Base-by-base conservation (phyloP, 2,113 vertebrate species). In the Otocyon megalotis region DNA sequence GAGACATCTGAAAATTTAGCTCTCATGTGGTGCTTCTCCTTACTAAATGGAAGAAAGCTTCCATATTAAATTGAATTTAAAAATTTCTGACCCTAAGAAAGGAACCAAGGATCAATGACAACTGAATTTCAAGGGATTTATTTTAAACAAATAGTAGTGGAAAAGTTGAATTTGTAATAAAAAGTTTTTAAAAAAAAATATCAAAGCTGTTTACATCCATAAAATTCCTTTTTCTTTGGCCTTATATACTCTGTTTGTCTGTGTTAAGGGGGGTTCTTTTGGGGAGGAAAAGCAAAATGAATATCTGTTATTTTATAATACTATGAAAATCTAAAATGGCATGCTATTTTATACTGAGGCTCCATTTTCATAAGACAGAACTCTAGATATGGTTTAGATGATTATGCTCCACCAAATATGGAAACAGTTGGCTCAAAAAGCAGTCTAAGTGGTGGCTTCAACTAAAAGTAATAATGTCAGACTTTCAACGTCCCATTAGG, bases 141-240 rank as follows among this genome's bases (percentile, higher is more conserved):
- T 83, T 92, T 97, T 67, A 79, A 77, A 82, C 17, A 82, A 82
- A 43, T 32, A 81, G 15, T 48, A 32, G 7, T 54, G 87, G 91
- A 87, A 94, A 89, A 82, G 26, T 88, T 84, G 5, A 58, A 72
- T 35, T 90, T 97, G 37, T 62, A 86, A 54, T 72, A 82, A 82
- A 84, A 90, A 30, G 3, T 50, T 82, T 32, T 48, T 28, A 2
- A 82, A 43, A 43, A 43, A 43, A 43, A 90, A 92, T 28, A 84
- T 76, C 8, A 43, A 79, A 62, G 32, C 0, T n/a, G 5, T 63
- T 88, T 83, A 74, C 19, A 60, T 62, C 12, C 63, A 84, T 83
- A 15, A 28, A 97, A 43, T 60, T 28, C 14, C 7, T 24, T 88
- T 92, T 35, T 26, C 2, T 16, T 79, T 88, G 28, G 13, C 7